phyloP scores from a whole-genome alignment of 2,113 vertebrate species.

The Chaetorhynchus papuensis region DNA sequence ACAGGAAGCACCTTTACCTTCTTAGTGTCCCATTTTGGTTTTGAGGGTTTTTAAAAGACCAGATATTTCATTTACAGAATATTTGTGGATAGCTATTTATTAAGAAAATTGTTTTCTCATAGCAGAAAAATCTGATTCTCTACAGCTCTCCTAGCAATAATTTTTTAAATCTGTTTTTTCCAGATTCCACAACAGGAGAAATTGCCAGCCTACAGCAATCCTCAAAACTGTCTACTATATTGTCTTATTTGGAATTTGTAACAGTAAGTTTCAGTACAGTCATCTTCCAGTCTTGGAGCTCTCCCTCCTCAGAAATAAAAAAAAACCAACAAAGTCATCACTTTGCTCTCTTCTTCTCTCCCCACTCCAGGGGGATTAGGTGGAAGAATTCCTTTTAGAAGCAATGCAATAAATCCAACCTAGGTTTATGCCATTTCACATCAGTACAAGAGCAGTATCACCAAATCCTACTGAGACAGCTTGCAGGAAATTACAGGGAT shows the following conservation, averaged over 20 bases:
- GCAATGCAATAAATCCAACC: background rate
- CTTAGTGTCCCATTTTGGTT: background rate
- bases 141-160: background rate
- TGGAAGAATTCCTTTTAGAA: conserved; percentile 13
- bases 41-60: background rate
- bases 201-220: background rate
- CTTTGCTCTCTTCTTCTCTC: background rate
- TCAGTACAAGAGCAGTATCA: background rate
- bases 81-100: background rate
- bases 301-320: background rate
- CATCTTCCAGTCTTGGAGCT: background rate
- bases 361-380: background rate
- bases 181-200: background rate
- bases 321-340: background rate
- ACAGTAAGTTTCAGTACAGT: background rate
- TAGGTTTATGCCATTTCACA: conserved; percentile 3
- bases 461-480: conserved; percentile 27
- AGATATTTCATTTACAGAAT: background rate
- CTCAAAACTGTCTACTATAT: background rate
- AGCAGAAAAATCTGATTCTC: background rate
- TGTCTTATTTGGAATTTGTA: background rate
- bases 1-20: background rate
- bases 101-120: background rate
- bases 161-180: background rate
- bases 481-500: conserved; percentile 43